Percentiles rank a stretch among this genome's conserved stretches.
Conservation (phyloP, 1,140 invertebrate genomes). For the Semibalanus balanoides region DNA sequence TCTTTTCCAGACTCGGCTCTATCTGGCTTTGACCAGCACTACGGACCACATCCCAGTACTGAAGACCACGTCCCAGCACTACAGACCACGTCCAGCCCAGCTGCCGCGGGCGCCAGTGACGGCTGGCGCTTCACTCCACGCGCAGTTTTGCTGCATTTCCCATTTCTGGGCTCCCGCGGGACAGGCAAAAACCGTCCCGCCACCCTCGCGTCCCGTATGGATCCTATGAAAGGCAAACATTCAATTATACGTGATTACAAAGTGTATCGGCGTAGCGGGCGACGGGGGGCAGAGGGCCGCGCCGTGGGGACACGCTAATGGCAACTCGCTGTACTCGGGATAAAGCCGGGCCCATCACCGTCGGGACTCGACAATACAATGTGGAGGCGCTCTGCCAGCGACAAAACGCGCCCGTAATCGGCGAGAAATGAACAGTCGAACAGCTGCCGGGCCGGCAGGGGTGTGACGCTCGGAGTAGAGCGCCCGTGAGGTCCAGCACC, state of each 20-base stretch:
- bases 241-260: slow-evolving; percentile 2
- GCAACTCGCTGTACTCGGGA: neutral
- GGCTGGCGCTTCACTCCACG: too few species aligned
- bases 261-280: neutral
- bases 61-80: neutral
- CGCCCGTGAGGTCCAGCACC: too few species aligned
- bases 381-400: neutral
- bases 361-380: neutral
- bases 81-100: too few species aligned
- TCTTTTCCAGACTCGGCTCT: too few species aligned
- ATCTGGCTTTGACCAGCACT: too few species aligned
- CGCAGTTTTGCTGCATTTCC: neutral
- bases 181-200: neutral
- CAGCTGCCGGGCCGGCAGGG: neutral
- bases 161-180: neutral
- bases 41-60: too few species aligned
- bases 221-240: slow-evolving; percentile 1
- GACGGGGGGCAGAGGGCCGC: too few species aligned
- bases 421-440: neutral
- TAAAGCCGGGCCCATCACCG: too few species aligned
- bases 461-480: neutral
- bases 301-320: neutral
- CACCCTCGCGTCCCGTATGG: neutral
- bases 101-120: too few species aligned
- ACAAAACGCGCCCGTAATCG: neutral